Evolutionary conservation across 2,888 invertebrate genomes (phyloP).

Genomic region (Brenthis ino): DNA sequence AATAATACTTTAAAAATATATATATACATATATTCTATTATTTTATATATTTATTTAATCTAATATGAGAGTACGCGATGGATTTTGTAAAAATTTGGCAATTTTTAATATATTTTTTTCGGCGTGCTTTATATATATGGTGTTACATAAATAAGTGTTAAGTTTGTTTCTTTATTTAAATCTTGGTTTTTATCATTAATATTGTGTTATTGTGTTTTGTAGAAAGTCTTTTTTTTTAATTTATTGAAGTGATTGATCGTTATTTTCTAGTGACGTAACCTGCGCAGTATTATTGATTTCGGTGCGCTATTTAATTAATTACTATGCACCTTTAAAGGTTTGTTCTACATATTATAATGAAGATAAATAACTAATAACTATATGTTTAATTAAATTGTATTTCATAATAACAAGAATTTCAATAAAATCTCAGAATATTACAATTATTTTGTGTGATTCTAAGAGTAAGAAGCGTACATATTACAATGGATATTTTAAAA

Average conservation of each 20-base stretch:
- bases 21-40: conserved; percentile 18
- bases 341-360: neutral
- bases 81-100: neutral
- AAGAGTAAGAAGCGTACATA: neutral
- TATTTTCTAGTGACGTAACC: conserved; percentile 13
- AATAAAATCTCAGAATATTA: too few species aligned
- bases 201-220: neutral
- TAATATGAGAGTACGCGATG: neutral
- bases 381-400: neutral
- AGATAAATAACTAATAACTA: neutral
- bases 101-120: neutral
- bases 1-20: conserved; percentile 31
- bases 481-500: too few species aligned
- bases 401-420: neutral
- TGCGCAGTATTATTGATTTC: conserved; percentile 16
- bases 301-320: conserved; percentile 15
- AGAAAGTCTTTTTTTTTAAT: conserved; percentile 1
- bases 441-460: too few species aligned
- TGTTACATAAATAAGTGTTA: neutral
- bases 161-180: neutral
- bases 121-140: neutral
- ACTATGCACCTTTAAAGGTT: conserved; percentile 2
- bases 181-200: neutral
- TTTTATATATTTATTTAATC: neutral
- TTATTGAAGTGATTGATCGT: conserved; percentile 9